Conservation (phyloP, 2,888 invertebrate species). For the Drosophila austrosaltans region DNA sequence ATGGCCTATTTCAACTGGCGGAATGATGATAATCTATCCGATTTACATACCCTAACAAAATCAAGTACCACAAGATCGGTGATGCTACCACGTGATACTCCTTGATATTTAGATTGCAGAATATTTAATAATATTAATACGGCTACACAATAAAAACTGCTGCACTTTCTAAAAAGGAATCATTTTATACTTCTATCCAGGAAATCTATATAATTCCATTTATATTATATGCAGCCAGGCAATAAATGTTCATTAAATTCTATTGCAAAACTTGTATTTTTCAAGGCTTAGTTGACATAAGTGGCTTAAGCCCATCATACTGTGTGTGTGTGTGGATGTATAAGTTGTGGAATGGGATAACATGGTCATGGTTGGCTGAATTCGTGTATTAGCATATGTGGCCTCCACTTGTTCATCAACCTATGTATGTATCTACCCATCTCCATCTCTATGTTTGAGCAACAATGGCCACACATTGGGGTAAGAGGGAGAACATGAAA, state of each 20-base stretch:
- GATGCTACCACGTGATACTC: not conserved
- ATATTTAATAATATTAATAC: not conserved
- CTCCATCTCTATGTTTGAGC: slow-evolving; percentile 55
- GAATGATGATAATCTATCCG: not conserved
- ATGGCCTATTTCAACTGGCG: not conserved
- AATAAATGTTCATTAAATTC: slow-evolving; percentile 31
- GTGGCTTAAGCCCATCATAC: slow-evolving; percentile 7
- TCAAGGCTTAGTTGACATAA: slow-evolving; percentile 45
- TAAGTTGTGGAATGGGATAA: slow-evolving; percentile 23
- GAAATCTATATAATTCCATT: too few relatives aligned
- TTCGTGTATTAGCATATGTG: slow-evolving; percentile 76
- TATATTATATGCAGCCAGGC: not conserved
- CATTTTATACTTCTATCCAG: too few relatives aligned
- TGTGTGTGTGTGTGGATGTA: slow-evolving; percentile 67
- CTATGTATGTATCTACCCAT: slow-evolving; percentile 5
- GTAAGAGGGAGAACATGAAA: slow-evolving; percentile 30
- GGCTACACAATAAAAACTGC: not conserved
- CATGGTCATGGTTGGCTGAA: slow-evolving; percentile 55
- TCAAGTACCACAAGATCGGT: not conserved
- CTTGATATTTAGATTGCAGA: not conserved
- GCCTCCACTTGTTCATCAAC: slow-evolving; percentile 34
- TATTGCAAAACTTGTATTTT: slow-evolving; percentile 37
- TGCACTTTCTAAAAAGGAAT: not conserved
- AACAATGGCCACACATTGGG: slow-evolving; percentile 55
- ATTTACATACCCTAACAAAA: not conserved